Conservation (phyloP, 2,113 vertebrate genomes). For the Columba janthina region DNA sequence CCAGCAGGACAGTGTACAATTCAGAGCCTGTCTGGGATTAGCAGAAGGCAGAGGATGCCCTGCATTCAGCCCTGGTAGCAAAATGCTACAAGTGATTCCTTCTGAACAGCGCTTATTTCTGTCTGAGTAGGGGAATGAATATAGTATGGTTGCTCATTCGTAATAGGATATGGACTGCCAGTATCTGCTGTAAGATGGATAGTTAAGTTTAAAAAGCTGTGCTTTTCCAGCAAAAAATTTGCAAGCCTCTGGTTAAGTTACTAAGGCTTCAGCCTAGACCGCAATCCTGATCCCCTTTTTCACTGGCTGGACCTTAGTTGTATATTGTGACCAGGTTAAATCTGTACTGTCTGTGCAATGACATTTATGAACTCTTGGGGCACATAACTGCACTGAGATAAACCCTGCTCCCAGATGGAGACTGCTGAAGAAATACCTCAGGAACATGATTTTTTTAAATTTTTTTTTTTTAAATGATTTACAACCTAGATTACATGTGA, state of each 20-base stretch:
- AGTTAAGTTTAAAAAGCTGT: neutral
- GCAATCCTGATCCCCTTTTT: neutral
- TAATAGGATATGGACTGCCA: neutral
- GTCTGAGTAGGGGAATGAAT: neutral
- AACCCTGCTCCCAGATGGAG: neutral
- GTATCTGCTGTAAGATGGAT: neutral
- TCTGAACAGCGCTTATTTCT: neutral
- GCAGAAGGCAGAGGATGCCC: neutral
- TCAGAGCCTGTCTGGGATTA: neutral
- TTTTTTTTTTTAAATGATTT: neutral
- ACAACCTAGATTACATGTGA: neutral
- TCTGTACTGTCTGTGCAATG: neutral
- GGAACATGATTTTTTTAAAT: rapidly evolving
- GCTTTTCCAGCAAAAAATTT: neutral
- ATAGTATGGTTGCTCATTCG: neutral
- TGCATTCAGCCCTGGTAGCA: neutral
- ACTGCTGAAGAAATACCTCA: neutral
- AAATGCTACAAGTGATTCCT: neutral
- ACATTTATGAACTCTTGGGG: neutral
- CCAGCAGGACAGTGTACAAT: neutral
- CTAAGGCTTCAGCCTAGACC: neutral
- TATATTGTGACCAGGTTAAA: neutral
- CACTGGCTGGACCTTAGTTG: neutral
- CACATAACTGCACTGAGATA: neutral
- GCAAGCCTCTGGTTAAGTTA: neutral